phyloP scores from a whole-genome alignment of 2,113 vertebrate genomes.

The Dendrocopos noguchii region DNA sequence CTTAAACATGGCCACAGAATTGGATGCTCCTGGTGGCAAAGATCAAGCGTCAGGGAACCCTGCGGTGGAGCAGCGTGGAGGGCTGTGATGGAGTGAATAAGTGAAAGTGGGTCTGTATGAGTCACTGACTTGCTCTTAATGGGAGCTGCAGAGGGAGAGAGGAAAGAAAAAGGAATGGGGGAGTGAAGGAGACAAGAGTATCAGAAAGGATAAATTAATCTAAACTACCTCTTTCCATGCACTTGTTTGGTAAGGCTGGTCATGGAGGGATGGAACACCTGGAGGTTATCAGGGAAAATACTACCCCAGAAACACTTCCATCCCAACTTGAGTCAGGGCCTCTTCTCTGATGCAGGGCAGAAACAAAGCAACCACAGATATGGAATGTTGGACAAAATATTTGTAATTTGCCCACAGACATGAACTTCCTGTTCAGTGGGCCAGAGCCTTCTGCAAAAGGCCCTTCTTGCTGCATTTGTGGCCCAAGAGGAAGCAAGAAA shows the following conservation, averaged over 20 bases:
- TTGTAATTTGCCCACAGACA: constrained; percentile 1
- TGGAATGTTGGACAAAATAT: not conserved
- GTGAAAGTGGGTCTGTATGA: constrained; percentile 59
- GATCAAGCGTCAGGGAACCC: constrained; percentile 62
- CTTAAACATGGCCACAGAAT: constrained; percentile 44
- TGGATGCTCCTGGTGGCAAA: constrained; percentile 59
- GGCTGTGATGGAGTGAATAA: constrained; percentile 63
- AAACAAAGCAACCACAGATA: not conserved
- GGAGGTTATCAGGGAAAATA: not conserved
- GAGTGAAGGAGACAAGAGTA: constrained; percentile 12
- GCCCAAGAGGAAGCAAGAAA: constrained; percentile 31
- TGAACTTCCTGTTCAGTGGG: not conserved
- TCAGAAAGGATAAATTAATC: constrained; percentile 1
- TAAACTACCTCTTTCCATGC: not conserved
- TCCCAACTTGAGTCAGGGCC: not conserved
- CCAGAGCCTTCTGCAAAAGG: constrained; percentile 13
- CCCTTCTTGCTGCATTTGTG: constrained; percentile 3
- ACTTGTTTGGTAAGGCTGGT: not conserved
- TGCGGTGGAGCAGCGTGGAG: constrained; percentile 32
- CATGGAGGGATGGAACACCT: not conserved
- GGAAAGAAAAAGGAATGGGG: not conserved
- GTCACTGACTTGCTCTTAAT: constrained; percentile 53
- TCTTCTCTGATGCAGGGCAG: not conserved
- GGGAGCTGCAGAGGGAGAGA: constrained; percentile 26
- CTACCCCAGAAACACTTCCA: not conserved